These are phyloP conservation scores for Argyra leucocephala DNA, from an alignment of 2,888 invertebrate species.

Conservation along the genomic window DNA sequence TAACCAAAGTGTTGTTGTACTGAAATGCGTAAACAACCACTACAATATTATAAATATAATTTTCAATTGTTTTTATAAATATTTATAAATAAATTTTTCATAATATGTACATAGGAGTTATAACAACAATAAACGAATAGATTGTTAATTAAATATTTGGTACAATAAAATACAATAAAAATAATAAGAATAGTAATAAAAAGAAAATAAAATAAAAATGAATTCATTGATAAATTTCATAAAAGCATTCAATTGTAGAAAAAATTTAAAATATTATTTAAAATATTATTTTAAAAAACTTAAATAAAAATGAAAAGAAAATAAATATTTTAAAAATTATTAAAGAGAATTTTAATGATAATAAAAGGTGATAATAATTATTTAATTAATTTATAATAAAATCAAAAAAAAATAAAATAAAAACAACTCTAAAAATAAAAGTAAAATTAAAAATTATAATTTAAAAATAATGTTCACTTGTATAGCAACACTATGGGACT, in stretches of 20 bases:
- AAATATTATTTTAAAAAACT: neutral
- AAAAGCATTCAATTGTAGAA: neutral
- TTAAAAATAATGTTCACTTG: constrained; percentile 49
- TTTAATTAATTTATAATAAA: neutral
- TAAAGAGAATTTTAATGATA: neutral
- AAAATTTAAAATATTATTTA: neutral
- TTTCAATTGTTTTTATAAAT: too few species aligned
- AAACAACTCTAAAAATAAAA: too few species aligned
- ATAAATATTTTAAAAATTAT: neutral
- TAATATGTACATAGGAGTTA: too few species aligned
- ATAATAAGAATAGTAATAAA: too few species aligned
- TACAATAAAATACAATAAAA: too few species aligned
- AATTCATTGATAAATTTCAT: neutral
- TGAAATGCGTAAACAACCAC: too few species aligned
- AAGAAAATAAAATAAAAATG: neutral
- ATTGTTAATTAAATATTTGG: too few species aligned
- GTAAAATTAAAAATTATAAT: neutral
- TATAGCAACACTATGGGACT: constrained; percentile 55
- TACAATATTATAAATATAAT: too few species aligned
- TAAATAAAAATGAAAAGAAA: neutral
- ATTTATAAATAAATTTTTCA: too few species aligned
- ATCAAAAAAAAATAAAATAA: neutral
- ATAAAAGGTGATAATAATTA: neutral
- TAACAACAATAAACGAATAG: too few species aligned
- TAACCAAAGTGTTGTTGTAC: too few species aligned